These are phyloP conservation scores for Vidua macroura DNA, from an alignment of 2,113 vertebrate genomes.

Conservation along the genomic window DNA sequence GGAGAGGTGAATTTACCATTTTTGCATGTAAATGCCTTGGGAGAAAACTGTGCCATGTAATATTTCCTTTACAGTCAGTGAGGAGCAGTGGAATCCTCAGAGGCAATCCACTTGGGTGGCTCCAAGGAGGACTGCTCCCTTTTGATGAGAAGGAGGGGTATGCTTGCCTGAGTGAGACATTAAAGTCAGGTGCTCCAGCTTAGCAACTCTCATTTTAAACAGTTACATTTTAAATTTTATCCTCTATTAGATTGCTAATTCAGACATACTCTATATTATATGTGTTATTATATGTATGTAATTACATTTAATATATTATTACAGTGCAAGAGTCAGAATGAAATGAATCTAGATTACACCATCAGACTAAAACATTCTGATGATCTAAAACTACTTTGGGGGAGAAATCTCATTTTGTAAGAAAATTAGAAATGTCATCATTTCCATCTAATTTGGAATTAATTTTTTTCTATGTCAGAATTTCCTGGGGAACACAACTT, in stretches of 20 bases:
- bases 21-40: background rate
- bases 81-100: background rate
- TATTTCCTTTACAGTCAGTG: background rate
- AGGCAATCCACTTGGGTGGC: background rate
- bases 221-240: constrained; percentile 2
- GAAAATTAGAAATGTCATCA: constrained; percentile 47
- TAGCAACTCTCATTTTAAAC: background rate
- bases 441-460: constrained; percentile 63
- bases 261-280: background rate
- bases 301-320: constrained; percentile 41
- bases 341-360: background rate
- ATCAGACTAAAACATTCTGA: constrained; percentile 21
- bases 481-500: constrained; percentile 65
- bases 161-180: background rate
- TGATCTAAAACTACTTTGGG: constrained; percentile 30
- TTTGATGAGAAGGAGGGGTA: background rate
- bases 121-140: background rate
- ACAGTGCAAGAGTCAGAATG: background rate
- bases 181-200: background rate
- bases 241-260: background rate
- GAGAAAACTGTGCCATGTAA: background rate
- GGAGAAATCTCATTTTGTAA: constrained; percentile 38
- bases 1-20: background rate
- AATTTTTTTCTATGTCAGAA: constrained; percentile 53
- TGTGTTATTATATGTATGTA: constrained; percentile 16